These are phyloP conservation scores for Drosophila eohydei DNA, from an alignment of 2,888 invertebrate species.

Conservation along the genomic window DNA sequence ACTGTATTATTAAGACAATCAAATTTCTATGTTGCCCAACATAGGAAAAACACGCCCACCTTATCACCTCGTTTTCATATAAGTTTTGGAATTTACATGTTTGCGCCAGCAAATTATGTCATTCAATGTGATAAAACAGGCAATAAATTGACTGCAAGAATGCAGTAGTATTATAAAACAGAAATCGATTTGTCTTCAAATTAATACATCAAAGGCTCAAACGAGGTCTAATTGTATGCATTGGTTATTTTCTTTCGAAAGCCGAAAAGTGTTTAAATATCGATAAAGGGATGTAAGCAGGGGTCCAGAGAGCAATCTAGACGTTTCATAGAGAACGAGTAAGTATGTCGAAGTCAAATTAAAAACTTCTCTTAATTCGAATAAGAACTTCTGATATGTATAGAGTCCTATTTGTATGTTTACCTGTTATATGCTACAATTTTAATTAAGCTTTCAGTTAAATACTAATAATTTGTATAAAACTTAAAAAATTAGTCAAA, in stretches of 20 bases:
- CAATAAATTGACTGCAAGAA: neutral
- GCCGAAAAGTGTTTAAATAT: too few species aligned
- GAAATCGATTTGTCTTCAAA: neutral
- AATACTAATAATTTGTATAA: neutral
- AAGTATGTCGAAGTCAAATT: too few species aligned
- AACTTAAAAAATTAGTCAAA: neutral
- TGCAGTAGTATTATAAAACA: neutral
- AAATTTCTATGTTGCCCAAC: slow-evolving; percentile 2
- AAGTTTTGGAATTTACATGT: neutral
- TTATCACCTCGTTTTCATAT: neutral
- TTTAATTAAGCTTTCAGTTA: neutral
- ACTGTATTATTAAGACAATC: slow-evolving; percentile 1
- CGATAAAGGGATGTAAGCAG: too few species aligned
- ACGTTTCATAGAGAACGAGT: too few species aligned
- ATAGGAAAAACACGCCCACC: slow-evolving; percentile 14
- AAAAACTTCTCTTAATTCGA: too few species aligned
- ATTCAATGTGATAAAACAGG: neutral
- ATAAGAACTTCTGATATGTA: too few species aligned
- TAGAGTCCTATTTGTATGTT: too few species aligned
- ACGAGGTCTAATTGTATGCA: too few species aligned
- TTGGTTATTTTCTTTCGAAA: too few species aligned
- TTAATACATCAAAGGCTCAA: neutral
- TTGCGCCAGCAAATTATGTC: slow-evolving; percentile 1
- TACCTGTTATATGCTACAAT: neutral
- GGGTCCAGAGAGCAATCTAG: too few species aligned